A percentile compares a stretch with the other conserved stretches of the same genome.
These are phyloP conservation scores for Oligia strigilis DNA, from an alignment of 2,888 invertebrate species.

Conservation along the genomic window DNA sequence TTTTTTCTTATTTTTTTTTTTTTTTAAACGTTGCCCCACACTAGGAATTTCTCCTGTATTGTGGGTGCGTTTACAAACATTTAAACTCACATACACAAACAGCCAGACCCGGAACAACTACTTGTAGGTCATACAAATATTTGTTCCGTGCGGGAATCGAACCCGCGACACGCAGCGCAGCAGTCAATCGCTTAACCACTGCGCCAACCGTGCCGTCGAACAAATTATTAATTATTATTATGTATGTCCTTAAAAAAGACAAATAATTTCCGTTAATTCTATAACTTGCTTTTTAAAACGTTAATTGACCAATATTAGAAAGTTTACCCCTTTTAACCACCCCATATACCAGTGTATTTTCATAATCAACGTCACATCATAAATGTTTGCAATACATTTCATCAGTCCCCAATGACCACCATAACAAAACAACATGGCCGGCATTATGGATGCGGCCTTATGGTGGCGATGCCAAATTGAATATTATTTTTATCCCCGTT, in stretches of 20 bases:
- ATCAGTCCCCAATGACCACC: constrained; percentile 1
- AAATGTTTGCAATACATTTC: not conserved
- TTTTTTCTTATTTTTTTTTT: too few species aligned
- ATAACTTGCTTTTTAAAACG: not conserved
- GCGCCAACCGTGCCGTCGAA: too few species aligned
- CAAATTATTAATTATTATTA: too few species aligned
- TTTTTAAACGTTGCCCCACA: too few species aligned
- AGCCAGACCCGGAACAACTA: too few species aligned
- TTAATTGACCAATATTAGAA: not conserved
- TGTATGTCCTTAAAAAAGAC: not conserved
- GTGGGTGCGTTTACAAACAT: too few species aligned
- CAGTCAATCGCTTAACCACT: too few species aligned
- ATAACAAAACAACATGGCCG: constrained; percentile 2
- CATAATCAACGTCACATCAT: not conserved
- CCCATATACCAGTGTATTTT: not conserved
- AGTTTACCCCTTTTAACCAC: not conserved
- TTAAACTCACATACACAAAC: too few species aligned
- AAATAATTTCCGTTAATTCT: not conserved
- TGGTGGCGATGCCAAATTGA: constrained; percentile 50
- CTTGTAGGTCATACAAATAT: too few species aligned
- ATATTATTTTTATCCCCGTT: constrained; percentile 62
- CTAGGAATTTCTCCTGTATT: too few species aligned
- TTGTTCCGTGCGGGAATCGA: too few species aligned
- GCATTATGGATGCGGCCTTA: constrained; percentile 22
- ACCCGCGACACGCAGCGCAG: too few species aligned